phyloP scores from a whole-genome alignment of 2,797 vertebrate species.

The Peromyscus eremicus region DNA sequence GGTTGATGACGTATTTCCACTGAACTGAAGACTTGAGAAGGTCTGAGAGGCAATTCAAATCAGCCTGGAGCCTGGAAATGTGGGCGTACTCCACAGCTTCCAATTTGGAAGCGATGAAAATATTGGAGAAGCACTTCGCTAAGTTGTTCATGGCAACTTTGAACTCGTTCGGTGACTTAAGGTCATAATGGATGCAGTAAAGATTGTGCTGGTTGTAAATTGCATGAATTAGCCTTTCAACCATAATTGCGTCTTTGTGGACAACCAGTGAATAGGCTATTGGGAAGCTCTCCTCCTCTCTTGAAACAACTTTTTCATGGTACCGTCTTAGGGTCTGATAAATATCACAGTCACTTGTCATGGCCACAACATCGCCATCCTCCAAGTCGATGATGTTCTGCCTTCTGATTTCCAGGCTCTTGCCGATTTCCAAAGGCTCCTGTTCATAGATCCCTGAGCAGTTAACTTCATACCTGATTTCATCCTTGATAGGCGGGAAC shows the following conservation, averaged over 20 bases:
- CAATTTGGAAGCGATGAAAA: conserved; percentile 94
- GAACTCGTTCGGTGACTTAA: conserved; percentile 91
- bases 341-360: conserved; percentile 90
- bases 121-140: conserved; percentile 92
- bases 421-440: conserved; percentile 95
- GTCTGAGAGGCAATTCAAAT: conserved; percentile 96
- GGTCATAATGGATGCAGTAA: conserved; percentile 97
- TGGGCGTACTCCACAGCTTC: conserved; percentile 95
- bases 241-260: conserved; percentile 93
- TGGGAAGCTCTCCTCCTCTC: conserved; percentile 90
- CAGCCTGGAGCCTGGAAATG: conserved; percentile 94
- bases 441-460: conserved; percentile 93
- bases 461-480: conserved; percentile 88
- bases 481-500: conserved; percentile 72
- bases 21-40: conserved; percentile 90
- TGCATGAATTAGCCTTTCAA: conserved; percentile 95
- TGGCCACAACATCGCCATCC: conserved; percentile 89
- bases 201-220: conserved; percentile 93
- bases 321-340: conserved; percentile 91
- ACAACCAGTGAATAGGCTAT: conserved; percentile 95
- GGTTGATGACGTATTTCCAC: conserved; percentile 97
- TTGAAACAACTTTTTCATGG: conserved; percentile 86
- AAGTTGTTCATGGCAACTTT: conserved; percentile 92
- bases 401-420: conserved; percentile 91
- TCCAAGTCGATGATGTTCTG: conserved; percentile 90